Conservation (phyloP, 2,113 vertebrate species). For the Anhinga anhinga region DNA sequence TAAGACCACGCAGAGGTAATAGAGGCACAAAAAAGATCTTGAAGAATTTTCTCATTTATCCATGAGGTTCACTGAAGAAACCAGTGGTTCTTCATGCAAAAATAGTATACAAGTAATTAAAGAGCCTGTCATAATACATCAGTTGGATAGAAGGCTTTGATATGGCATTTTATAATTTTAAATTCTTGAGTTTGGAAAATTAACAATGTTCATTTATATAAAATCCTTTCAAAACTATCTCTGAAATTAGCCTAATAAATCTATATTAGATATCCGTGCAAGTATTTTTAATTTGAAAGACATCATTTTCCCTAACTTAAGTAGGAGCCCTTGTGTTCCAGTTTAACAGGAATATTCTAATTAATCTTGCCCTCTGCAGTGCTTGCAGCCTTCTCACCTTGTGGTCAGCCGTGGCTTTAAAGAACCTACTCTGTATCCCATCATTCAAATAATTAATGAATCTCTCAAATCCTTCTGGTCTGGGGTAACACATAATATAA, state of each 20-base stretch:
- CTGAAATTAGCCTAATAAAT: not conserved
- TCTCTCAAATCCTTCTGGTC: not conserved
- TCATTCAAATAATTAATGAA: not conserved
- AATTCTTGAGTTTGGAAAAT: not conserved
- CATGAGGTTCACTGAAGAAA: not conserved
- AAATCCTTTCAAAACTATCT: not conserved
- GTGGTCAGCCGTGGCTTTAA: not conserved
- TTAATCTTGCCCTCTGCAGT: not conserved
- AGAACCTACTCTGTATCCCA: not conserved
- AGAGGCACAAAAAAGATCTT: not conserved
- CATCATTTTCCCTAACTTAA: not conserved
- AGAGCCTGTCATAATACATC: not conserved
- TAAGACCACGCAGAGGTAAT: not conserved
- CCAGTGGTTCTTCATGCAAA: not conserved
- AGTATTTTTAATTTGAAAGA: not conserved
- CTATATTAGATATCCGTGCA: rapidly evolving
- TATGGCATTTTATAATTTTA: not conserved
- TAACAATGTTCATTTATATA: not conserved
- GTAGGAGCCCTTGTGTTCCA: not conserved
- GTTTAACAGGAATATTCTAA: not conserved
- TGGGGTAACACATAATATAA: not conserved
- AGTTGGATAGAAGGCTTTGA: not conserved
- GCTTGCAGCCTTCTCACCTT: not conserved
- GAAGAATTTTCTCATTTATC: not conserved
- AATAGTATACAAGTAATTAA: not conserved